Evolutionary conservation across 1,140 invertebrate species (phyloP), one percentile per base, ranked within the genome.

Genomic region (Cotesia vestalis): DNA sequence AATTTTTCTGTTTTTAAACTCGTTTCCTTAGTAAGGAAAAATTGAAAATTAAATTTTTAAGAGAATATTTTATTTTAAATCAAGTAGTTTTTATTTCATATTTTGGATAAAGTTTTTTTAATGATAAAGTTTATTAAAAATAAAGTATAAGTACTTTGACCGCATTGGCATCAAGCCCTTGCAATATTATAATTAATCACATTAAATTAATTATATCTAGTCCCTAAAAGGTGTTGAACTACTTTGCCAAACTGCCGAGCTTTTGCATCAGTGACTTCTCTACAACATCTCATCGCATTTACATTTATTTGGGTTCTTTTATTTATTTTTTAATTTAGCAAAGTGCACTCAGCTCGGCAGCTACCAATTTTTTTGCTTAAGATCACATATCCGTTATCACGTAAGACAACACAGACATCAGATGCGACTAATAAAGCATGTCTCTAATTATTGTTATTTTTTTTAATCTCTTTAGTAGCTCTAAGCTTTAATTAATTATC

Each of bases 401-500:
- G 62, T 59, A 73, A 77, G 75, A 78, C 74, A 82, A 79, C 75
- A 84, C 75, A 80, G 78, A 84, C 81, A 83, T 83, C 79, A 84
- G 83, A 85, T 83, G 81, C 79, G 78, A 85, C 85, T 85, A 85
- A 85, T 66, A 60, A 86, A 85, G 83, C 84, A 83, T 81, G 81
- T 84, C 79, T 83, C 46, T 52, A 63, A 71, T 53, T 46, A 46
- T 6, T 46, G 11, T 46, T 46, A 9, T 9, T 46, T 8, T 40
- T 40, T 40, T 40, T 40, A 1, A 8, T 40, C 9, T 40, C 9
- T 40, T 46, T 46, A 46, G 40, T 46, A 11, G 5, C 11, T 9
- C 11, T 46, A 46, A 46, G 27, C 27, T 27, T 46, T 46, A 46
- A 46, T 40, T 40, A 40, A 40, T 46, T 46, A 46, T 46, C 11